These are phyloP conservation scores for Antheraea assamensis DNA, from an alignment of 2,888 invertebrate genomes.

Conservation along the genomic window DNA sequence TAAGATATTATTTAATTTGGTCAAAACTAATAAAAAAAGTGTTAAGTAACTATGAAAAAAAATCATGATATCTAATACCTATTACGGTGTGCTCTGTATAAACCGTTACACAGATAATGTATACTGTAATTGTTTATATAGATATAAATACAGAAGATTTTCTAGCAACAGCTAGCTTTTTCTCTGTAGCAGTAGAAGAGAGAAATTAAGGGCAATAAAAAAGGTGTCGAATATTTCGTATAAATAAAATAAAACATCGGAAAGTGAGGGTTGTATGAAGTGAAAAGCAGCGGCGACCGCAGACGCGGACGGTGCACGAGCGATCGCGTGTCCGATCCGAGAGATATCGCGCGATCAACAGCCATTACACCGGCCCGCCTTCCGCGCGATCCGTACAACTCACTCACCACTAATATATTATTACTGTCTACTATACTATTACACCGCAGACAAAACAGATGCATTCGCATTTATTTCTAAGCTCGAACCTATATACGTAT, in stretches of 20 bases:
- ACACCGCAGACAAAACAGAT: conserved; percentile 16
- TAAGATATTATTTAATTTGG: too few species aligned
- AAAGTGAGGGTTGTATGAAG: not conserved
- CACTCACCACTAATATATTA: conserved; percentile 40
- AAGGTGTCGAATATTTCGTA: not conserved
- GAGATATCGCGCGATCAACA: conserved; percentile 43
- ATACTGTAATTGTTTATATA: too few species aligned
- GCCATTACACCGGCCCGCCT: conserved; percentile 42
- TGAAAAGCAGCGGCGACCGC: not conserved
- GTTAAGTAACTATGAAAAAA: too few species aligned
- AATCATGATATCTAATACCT: too few species aligned
- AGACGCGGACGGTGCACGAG: conserved; percentile 9
- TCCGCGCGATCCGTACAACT: conserved; percentile 42
- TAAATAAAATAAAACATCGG: not conserved
- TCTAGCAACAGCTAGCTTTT: not conserved
- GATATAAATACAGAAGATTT: too few species aligned
- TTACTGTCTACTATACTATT: conserved; percentile 3
- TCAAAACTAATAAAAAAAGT: too few species aligned
- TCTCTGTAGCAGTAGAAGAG: not conserved
- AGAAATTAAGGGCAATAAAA: not conserved
- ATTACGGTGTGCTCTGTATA: too few species aligned
- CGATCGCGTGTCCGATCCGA: conserved; percentile 37
- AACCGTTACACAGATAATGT: too few species aligned
- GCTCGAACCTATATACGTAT: too few species aligned
- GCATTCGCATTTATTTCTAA: not conserved